Evolutionary conservation across 2,113 vertebrate genomes (phyloP).

Genomic region (Sciurus niger): DNA sequence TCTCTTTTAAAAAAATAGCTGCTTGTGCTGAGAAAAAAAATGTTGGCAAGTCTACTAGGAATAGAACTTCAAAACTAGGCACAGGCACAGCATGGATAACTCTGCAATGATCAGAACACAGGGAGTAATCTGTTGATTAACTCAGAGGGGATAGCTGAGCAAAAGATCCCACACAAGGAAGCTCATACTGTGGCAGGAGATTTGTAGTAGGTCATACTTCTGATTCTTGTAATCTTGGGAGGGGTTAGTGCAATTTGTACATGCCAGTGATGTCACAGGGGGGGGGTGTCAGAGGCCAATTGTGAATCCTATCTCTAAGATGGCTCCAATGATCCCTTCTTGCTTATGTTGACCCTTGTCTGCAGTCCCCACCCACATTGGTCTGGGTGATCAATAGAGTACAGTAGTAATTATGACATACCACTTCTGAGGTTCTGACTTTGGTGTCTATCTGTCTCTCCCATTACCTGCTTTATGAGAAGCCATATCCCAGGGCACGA

Average conservation of each 20-base stretch:
- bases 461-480: not conserved
- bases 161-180: not conserved
- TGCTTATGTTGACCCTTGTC: not conserved
- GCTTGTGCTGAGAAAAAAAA: not conserved
- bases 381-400: not conserved
- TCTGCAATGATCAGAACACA: not conserved
- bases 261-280: not conserved
- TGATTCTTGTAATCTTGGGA: not conserved
- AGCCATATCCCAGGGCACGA: not conserved
- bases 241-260: not conserved
- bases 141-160: not conserved
- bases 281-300: not conserved
- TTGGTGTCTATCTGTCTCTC: not conserved
- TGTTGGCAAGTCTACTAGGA: not conserved
- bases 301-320: not conserved
- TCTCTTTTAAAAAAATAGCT: not conserved
- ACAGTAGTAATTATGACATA: not conserved
- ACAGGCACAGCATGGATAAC: not conserved
- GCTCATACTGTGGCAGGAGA: not conserved
- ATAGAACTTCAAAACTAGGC: not conserved
- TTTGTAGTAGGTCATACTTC: not conserved
- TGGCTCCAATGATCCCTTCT: rapidly evolving
- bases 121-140: not conserved
- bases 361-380: not conserved
- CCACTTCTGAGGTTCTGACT: not conserved